A percentile compares a stretch with the other conserved stretches of the same genome.
Evolutionary conservation across 2,888 invertebrate genomes (phyloP).

Genomic region (Actias luna): DNA sequence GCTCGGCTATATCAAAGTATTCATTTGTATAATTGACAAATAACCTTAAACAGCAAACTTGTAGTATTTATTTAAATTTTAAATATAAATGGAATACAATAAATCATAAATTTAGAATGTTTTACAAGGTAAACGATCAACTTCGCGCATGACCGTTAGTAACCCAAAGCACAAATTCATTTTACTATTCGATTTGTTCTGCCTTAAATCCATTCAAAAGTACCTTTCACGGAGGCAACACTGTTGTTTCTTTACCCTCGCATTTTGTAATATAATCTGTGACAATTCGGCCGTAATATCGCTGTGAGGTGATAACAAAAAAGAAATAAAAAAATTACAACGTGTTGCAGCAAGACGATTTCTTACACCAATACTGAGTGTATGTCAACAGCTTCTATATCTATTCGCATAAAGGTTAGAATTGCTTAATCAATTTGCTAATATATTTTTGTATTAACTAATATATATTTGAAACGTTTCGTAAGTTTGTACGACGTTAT

Average conservation of each 20-base stretch:
- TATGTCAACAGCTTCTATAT: constrained; percentile 15
- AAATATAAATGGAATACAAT: too few relatives aligned
- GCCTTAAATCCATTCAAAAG: constrained; percentile 4
- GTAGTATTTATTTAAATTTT: too few relatives aligned
- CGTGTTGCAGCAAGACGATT: constrained; percentile 24
- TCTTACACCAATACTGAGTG: constrained; percentile 21
- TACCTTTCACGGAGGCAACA: constrained; percentile 1
- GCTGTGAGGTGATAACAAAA: constrained; percentile 33
- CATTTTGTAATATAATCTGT: constrained; percentile 25
- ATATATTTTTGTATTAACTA: not conserved
- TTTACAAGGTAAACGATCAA: not conserved
- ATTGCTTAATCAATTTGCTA: not conserved
- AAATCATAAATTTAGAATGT: not conserved
- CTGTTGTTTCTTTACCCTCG: not conserved
- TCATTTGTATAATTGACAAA: too few relatives aligned
- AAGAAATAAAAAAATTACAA: constrained; percentile 30
- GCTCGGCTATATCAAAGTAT: too few relatives aligned
- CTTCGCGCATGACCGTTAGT: not conserved
- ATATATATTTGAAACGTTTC: not conserved
- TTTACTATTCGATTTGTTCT: constrained; percentile 23
- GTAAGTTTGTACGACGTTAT: not conserved
- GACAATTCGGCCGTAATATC: constrained; percentile 35
- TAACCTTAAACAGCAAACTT: too few relatives aligned
- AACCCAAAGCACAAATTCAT: not conserved
- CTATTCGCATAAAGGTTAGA: not conserved